Percentiles rank a stretch among this genome's conserved stretches.
Evolutionary conservation across 2,888 invertebrate species (phyloP).

Genomic region (Allygus modestus): DNA sequence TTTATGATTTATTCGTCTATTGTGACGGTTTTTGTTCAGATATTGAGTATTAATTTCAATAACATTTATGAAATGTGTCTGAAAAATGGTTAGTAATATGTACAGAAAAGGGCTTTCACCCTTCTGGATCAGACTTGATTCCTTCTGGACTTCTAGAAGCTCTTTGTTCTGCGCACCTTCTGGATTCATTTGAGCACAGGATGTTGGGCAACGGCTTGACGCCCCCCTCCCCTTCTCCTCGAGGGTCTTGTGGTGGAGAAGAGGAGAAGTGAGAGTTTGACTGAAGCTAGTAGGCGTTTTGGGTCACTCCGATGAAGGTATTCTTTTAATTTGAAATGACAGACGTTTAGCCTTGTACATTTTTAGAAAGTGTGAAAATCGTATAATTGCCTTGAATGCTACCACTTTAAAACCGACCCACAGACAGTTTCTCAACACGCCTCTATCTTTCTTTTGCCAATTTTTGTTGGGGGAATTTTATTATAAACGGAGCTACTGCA

Average conservation of each 20-base stretch:
- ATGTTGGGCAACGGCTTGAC: slow-evolving; percentile 1
- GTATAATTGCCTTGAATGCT: neutral
- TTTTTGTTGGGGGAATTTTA: too few relatives aligned
- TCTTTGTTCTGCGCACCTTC: too few relatives aligned
- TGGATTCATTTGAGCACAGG: too few relatives aligned
- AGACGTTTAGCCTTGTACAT: neutral
- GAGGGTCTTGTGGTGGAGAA: neutral
- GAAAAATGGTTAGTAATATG: too few relatives aligned
- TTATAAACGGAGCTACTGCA: too few relatives aligned
- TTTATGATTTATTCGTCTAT: slow-evolving; percentile 28
- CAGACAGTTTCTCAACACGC: too few relatives aligned
- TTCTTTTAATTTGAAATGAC: slow-evolving; percentile 18
- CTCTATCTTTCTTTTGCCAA: too few relatives aligned
- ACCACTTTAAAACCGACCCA: too few relatives aligned
- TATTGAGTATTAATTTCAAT: neutral
- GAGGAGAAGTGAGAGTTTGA: slow-evolving; percentile 8
- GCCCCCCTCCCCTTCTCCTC: neutral
- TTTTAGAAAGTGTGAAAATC: neutral
- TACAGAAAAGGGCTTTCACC: too few relatives aligned
- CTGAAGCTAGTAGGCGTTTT: slow-evolving; percentile 12
- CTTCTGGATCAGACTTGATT: too few relatives aligned
- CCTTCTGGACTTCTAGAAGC: too few relatives aligned
- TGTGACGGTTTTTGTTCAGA: neutral
- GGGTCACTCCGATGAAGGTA: neutral
- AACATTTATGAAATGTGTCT: neutral